phyloP scores from a whole-genome alignment of 2,113 vertebrate genomes.

The Strigops habroptila region DNA sequence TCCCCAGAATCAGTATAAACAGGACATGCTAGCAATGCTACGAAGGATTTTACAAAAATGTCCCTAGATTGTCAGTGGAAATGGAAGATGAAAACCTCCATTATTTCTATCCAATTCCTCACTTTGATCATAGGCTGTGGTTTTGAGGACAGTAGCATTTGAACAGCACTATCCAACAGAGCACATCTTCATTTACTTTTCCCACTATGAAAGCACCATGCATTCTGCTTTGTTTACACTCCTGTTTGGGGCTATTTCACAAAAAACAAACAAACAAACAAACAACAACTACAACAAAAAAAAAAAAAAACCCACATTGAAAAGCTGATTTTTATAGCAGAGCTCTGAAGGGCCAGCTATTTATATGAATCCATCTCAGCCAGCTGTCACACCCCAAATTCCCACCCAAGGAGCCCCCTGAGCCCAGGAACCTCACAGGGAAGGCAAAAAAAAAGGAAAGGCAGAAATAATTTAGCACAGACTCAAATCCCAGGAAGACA shows the following conservation, averaged over 20 bases:
- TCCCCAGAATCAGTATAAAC: not conserved
- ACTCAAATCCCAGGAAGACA: not conserved
- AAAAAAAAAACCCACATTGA: not conserved
- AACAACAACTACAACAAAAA: not conserved
- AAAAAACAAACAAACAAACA: not conserved
- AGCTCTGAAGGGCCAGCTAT: not conserved
- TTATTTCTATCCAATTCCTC: not conserved
- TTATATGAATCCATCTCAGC: not conserved
- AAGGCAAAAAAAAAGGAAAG: not conserved
- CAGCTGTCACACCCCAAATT: not conserved
- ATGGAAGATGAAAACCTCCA: not conserved
- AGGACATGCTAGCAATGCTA: not conserved
- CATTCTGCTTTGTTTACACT: not conserved
- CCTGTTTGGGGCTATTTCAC: not conserved
- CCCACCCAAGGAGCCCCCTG: not conserved
- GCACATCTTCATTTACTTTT: not conserved
- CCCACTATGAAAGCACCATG: not conserved
- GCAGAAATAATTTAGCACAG: not conserved
- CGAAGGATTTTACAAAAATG: not conserved
- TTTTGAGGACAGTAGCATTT: rapidly evolving
- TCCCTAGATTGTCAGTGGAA: not conserved
- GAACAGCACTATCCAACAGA: not conserved
- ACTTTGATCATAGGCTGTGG: not conserved
- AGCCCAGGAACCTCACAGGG: not conserved
- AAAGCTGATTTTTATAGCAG: not conserved